A percentile compares a stretch with the other conserved stretches of the same genome.
These are phyloP conservation scores for Aurelia aurita complex sp. Pacific DNA, from an alignment of 30 jellyfish, hydroid and myxozoan species.

Conservation along the genomic window DNA sequence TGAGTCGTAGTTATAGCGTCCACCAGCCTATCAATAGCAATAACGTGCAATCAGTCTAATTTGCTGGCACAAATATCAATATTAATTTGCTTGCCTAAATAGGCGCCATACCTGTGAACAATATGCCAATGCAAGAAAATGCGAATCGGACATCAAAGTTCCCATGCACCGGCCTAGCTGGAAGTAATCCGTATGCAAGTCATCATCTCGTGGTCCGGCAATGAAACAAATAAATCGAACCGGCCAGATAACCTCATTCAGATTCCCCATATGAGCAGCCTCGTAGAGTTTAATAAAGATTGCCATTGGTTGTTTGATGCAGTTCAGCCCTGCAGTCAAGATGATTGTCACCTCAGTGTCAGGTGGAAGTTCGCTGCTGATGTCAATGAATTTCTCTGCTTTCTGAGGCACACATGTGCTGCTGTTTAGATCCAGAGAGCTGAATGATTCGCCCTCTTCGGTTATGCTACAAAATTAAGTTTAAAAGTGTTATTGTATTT, in stretches of 20 bases:
- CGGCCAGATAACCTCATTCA: constrained; percentile 73
- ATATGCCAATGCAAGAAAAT: constrained; percentile 58
- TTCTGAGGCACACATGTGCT: no score
- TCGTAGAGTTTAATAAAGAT: constrained; percentile 56
- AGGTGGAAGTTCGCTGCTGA: constrained; percentile 46
- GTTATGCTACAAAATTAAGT: background rate
- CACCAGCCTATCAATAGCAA: no score
- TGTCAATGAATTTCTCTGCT: constrained; percentile 7
- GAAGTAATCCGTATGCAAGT: constrained; percentile 26
- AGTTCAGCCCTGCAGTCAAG: constrained; percentile 65
- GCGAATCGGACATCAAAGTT: constrained; percentile 62
- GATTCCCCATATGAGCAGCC: constrained; percentile 38
- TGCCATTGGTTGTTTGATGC: constrained; percentile 56
- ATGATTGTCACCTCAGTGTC: constrained; percentile 74
- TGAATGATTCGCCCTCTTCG: constrained; percentile 4
- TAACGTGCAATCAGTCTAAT: no score
- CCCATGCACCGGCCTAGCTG: constrained; percentile 80
- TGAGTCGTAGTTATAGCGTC: no score
- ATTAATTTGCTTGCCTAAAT: no score
- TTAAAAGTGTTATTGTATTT: no score
- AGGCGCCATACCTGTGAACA: constrained; percentile 50
- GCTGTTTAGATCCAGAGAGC: background rate
- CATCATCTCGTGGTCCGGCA: constrained; percentile 62
- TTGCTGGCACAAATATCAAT: background rate
- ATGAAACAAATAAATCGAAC: constrained; percentile 69